Evolutionary conservation across 2,797 vertebrate species (phyloP).

Genomic region (Mergus octosetaceus): DNA sequence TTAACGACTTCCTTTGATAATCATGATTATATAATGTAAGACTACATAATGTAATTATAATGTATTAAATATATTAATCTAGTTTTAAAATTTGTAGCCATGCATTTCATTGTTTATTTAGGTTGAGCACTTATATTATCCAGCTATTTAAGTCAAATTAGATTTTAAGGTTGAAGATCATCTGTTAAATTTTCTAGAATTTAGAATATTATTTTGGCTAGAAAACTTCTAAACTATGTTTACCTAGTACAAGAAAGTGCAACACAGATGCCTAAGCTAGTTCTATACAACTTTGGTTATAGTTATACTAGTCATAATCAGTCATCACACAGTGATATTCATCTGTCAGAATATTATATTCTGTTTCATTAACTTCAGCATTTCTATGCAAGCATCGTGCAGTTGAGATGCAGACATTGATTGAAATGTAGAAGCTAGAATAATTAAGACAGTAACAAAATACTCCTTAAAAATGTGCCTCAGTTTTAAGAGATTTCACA

Average conservation of each 20-base stretch:
- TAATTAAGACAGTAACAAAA: background rate
- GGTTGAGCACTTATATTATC: background rate
- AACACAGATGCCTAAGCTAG: background rate
- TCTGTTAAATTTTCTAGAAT: background rate
- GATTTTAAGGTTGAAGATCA: background rate
- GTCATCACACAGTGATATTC: background rate
- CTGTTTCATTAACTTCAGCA: background rate
- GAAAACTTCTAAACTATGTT: background rate
- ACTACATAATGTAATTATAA: background rate
- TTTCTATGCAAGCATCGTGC: background rate
- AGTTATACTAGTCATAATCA: background rate
- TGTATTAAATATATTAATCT: background rate
- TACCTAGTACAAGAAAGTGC: background rate
- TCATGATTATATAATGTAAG: background rate
- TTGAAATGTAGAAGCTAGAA: background rate
- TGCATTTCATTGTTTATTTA: background rate
- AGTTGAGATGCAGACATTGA: background rate
- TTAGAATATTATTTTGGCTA: background rate
- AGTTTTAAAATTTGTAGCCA: background rate
- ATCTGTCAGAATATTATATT: background rate
- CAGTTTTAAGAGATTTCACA: background rate
- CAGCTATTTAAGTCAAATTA: background rate
- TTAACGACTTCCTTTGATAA: background rate
- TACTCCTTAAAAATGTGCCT: background rate
- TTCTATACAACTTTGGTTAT: background rate